Conservation (phyloP, 2,797 vertebrate genomes). For the Myotis daubentonii region DNA sequence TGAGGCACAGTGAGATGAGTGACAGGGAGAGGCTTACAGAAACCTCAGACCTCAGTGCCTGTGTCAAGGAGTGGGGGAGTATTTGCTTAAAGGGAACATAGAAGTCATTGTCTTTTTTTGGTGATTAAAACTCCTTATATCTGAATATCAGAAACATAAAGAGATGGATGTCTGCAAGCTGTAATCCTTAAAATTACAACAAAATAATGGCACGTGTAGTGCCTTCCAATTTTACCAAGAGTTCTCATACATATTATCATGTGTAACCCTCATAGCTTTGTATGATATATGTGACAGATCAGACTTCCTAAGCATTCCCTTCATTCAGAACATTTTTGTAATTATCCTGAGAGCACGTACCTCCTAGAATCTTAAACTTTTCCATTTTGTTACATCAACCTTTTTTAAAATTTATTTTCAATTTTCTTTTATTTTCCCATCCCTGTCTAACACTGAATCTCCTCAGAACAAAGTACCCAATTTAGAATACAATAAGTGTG, state of each 20-base stretch:
- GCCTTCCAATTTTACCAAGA: neutral
- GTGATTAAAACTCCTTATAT: neutral
- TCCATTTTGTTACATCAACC: neutral
- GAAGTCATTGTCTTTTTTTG: neutral
- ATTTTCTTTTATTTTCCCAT: neutral
- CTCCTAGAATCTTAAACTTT: neutral
- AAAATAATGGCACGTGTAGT: neutral
- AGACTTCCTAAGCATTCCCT: neutral
- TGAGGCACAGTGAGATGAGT: constrained; percentile 46
- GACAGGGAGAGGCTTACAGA: neutral
- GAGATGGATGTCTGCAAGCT: neutral
- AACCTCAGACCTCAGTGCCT: constrained; percentile 45
- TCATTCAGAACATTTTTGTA: neutral
- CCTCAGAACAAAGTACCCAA: neutral
- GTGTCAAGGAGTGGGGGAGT: fast-evolving
- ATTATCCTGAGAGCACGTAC: neutral
- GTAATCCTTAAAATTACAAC: neutral
- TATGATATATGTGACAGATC: neutral
- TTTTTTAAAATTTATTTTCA: neutral
- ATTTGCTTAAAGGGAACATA: neutral
- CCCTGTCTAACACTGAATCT: constrained; percentile 10
- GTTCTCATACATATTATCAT: neutral
- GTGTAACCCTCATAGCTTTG: neutral
- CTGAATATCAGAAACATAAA: neutral
- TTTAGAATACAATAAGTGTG: neutral